Evolutionary conservation across 2,113 vertebrate species (phyloP).

Genomic region (Hydrochoerus hydrochaeris): DNA sequence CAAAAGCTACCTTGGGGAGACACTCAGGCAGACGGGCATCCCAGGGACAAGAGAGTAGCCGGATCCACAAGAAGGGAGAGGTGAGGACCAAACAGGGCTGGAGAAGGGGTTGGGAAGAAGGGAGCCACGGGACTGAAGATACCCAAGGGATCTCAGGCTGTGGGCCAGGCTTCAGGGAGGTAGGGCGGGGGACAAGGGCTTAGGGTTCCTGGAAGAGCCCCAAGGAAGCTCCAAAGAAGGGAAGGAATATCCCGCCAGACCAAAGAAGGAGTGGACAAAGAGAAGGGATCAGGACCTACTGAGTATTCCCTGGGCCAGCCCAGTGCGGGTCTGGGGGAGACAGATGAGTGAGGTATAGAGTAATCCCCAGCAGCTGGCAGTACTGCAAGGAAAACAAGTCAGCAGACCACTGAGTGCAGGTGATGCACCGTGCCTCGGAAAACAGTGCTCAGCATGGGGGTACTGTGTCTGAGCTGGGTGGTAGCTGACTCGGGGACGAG

Average conservation of each 20-base stretch:
- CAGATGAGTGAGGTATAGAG: not conserved
- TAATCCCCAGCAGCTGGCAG: not conserved
- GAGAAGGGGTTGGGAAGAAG: not conserved
- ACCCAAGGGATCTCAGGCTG: not conserved
- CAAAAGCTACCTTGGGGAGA: constrained; percentile 73
- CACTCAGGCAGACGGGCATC: constrained; percentile 22
- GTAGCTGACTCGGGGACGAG: not conserved
- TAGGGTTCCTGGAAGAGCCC: not conserved
- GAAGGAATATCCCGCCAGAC: not conserved
- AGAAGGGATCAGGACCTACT: not conserved
- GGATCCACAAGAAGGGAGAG: constrained; percentile 58
- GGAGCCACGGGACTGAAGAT: not conserved
- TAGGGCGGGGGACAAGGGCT: not conserved
- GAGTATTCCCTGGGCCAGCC: not conserved
- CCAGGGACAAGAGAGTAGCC: constrained; percentile 12
- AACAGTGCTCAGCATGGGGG: not conserved
- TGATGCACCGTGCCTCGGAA: not conserved
- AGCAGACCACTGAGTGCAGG: not conserved
- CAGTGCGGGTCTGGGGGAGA: not conserved
- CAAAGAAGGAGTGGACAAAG: not conserved
- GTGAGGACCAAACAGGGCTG: constrained; percentile 39
- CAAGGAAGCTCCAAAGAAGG: not conserved
- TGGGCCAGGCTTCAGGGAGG: not conserved
- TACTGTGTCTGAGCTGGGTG: not conserved
- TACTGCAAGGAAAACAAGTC: not conserved